Evolutionary conservation across 92 coral and sea anemone genomes (phyloP), one percentile per base, ranked within the genome.

Genomic region (Umimayanthus chanpuru): DNA sequence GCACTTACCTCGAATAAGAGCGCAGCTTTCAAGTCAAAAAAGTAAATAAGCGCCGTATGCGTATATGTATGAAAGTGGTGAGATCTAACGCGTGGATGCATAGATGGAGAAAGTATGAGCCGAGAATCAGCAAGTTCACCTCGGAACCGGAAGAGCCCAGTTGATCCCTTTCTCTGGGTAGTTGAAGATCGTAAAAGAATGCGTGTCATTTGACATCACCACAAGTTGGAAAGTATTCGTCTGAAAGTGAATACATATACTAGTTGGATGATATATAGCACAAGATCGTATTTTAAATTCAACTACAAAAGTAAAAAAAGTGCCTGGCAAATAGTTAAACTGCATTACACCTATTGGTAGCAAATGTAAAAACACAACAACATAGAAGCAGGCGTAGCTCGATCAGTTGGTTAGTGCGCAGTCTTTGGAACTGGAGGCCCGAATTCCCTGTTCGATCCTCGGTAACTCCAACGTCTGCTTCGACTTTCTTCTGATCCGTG

Each of bases 61-160:
- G 36, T 47, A 11, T 47, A 9, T 47, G 41, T 71, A 2, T 71
- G 9, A 26, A 72, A 43, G 6, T 12, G 11, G 25, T 72, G 11
- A 72, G 50, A 47, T 47, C 39, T 72, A 72, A 20, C 0, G 32
- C 14, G 30, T 16, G 50, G 50, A 47, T 47, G 50, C 50, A 47
- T 72, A 9, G 30, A 70, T 26, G 32, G 32, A 26, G 20, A 0
- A n/a, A 6, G 74, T 38, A 12, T 15, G 44, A 75, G n/a, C 23
- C 12, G n/a, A 75, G 44, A 75, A 23, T 75, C 49, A 40, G 38
- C 18, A 10, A 41, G 56, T 25, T 47, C 32, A 77, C 81, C 58
- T 77, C 68, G 92, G 94, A 68, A 86, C 92, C 21, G 94, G 89
- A 26, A 70, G 75, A 70, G 32, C 38, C 94, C 94, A 92, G 73